Percentiles rank a stretch among this genome's conserved stretches.
phyloP scores from a whole-genome alignment of 2,113 vertebrate species.

The Prunella fulvescens region DNA sequence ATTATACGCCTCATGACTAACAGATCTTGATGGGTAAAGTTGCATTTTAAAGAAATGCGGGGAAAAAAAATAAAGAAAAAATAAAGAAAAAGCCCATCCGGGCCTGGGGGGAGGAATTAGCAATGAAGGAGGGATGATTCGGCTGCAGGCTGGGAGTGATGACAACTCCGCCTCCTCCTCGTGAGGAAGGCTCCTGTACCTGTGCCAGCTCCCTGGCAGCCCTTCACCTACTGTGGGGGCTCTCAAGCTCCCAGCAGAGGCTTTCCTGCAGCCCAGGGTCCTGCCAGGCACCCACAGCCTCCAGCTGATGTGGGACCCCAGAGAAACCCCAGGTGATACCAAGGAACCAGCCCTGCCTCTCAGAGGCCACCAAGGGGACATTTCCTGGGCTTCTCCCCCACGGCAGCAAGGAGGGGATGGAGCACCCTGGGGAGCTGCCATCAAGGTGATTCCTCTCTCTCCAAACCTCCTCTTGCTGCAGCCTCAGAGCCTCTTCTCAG shows the following conservation, averaged over 20 bases:
- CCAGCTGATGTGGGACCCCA: background rate
- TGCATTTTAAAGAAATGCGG: background rate
- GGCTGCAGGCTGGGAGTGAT: background rate
- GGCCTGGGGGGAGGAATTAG: background rate
- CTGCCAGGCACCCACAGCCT: background rate
- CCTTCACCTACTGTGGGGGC: fast-evolving
- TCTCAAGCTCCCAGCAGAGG: background rate
- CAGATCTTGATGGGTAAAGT: background rate
- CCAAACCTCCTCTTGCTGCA: background rate
- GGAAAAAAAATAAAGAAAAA: too few relatives aligned
- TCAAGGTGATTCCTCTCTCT: fast-evolving
- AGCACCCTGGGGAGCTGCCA: fast-evolving
- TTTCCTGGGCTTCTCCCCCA: background rate
- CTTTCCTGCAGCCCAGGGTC: background rate
- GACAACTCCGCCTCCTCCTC: background rate
- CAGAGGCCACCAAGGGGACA: background rate
- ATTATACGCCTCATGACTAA: constrained; percentile 44
- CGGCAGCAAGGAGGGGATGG: fast-evolving
- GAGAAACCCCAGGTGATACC: fast-evolving
- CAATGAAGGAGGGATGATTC: background rate
- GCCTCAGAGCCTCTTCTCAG: fast-evolving
- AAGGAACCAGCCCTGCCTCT: background rate
- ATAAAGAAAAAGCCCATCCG: background rate
- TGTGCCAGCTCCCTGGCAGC: background rate
- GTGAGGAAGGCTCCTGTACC: background rate